Percentiles rank a stretch among this genome's conserved stretches.
Evolutionary conservation across 1,140 invertebrate species (phyloP).

Genomic region (Drosophila grimshawi): DNA sequence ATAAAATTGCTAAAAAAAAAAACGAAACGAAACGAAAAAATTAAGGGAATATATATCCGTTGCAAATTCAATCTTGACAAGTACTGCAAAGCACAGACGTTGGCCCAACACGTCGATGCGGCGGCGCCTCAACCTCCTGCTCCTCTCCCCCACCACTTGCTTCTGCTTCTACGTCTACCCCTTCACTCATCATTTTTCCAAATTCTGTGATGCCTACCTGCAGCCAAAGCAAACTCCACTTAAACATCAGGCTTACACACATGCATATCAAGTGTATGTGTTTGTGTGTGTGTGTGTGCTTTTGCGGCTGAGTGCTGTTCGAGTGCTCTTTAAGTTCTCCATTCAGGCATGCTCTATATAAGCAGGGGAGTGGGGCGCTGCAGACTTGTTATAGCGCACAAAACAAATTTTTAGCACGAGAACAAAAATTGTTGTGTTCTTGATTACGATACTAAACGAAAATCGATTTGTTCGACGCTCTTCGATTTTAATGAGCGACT

Average conservation of each 20-base stretch:
- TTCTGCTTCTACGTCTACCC: background rate
- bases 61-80: conserved; percentile 83
- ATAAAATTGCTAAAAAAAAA: conserved; percentile 13
- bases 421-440: conserved; percentile 72
- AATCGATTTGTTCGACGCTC: conserved; percentile 71
- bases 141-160: background rate
- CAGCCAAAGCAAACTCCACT: conserved; percentile 68
- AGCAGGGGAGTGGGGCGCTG: background rate
- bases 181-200: conserved; percentile 34
- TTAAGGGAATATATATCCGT: conserved; percentile 41
- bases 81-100: conserved; percentile 75
- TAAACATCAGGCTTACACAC: conserved; percentile 70
- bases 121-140: background rate
- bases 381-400: conserved; percentile 78
- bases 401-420: conserved; percentile 80
- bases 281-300: conserved; percentile 43
- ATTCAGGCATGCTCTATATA: conserved; percentile 59
- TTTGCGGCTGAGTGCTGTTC: conserved; percentile 78
- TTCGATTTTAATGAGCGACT: conserved; percentile 58
- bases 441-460: conserved; percentile 83
- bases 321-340: conserved; percentile 81
- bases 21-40: conserved; percentile 30
- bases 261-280: conserved; percentile 59
- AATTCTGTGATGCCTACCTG: conserved; percentile 40
- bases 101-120: conserved; percentile 38